These are phyloP conservation scores for Phocides pigmalion DNA, from an alignment of 1,140 invertebrate species.

Conservation along the genomic window DNA sequence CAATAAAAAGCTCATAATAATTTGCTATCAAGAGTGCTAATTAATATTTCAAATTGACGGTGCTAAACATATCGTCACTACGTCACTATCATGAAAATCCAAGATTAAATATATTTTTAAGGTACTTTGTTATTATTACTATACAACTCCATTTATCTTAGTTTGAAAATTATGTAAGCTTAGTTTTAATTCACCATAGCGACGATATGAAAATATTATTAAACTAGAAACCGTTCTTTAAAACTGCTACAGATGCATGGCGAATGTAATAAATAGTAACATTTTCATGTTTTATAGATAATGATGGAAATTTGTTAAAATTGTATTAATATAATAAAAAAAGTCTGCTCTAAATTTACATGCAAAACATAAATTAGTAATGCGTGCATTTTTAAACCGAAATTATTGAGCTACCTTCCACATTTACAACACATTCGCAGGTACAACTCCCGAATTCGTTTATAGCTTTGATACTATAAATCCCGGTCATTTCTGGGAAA, in stretches of 20 bases:
- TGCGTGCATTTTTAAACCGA: conserved; percentile 37
- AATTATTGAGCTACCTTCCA: conserved; percentile 88
- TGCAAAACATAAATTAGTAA: conserved; percentile 38
- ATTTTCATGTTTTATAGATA: conserved; percentile 14
- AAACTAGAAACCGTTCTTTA: not conserved
- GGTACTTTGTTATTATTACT: too few relatives aligned
- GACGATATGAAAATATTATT: conserved; percentile 5
- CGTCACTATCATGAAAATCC: not conserved
- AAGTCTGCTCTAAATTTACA: not conserved
- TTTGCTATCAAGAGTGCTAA: too few relatives aligned
- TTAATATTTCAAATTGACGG: not conserved
- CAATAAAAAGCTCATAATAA: too few relatives aligned
- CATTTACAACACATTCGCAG: conserved; percentile 90
- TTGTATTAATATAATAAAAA: conserved; percentile 6
- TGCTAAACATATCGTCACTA: conserved; percentile 1
- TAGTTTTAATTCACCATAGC: not conserved
- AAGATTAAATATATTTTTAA: too few relatives aligned
- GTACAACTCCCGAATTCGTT: conserved; percentile 94
- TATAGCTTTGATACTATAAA: conserved; percentile 92
- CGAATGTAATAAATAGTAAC: conserved; percentile 45
- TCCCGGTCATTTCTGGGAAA: conserved; percentile 96
- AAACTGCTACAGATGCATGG: conserved; percentile 65
- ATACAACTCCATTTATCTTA: too few relatives aligned
- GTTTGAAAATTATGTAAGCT: not conserved
- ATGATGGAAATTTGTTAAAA: conserved; percentile 21